Base-by-base conservation (phyloP, 2,888 invertebrate genomes). In the Scelioninae gen. 1 region DNA sequence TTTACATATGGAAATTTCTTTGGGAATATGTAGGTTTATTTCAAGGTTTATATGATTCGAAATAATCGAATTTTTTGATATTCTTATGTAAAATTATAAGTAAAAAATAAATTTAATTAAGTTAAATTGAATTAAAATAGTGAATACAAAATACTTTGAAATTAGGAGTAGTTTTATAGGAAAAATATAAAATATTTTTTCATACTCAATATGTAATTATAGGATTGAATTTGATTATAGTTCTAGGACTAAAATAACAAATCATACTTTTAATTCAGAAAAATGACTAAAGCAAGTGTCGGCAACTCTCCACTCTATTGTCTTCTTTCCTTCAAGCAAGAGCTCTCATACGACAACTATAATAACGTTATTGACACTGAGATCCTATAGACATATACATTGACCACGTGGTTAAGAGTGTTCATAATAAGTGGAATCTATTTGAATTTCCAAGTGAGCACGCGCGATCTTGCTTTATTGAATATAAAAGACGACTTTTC, bases 361-460 rank as follows among this genome's bases (percentile, higher is more conserved):
- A 79, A 83, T 77, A 77, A 83, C 71, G 75, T 78, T 84, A 83
- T 84, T 84, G 84, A 84, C 82, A 83, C 81, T 80, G 71, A 63
- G 68, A 81, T 83, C 76, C 68, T 72, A 77, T 76, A 76, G 76
- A 40, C 75, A 68, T 78, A n/a, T n/a, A 83, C 81, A 74, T 80
- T 40, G 60, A 51, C 63, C 82, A 84, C 69, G 82, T 82, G 82
- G 80, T 75, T 43, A 53, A 82, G 77, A 87, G 87, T 85, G 85
- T 82, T 82, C 86, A 88, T n/a, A n/a, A 87, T 89, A 90, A 90
- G 90, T 90, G 87, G 86, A 82, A 82, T 86, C 80, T 75, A 80
- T 75, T 80, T 80, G 63, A 80, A 80, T 80, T 80, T 80, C 55
- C 63, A 75, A 75, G 40, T 62, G 58, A 80, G 68, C 55, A 66